phyloP scores from a whole-genome alignment of 2,888 invertebrate species.

The Proisotoma minuta region DNA sequence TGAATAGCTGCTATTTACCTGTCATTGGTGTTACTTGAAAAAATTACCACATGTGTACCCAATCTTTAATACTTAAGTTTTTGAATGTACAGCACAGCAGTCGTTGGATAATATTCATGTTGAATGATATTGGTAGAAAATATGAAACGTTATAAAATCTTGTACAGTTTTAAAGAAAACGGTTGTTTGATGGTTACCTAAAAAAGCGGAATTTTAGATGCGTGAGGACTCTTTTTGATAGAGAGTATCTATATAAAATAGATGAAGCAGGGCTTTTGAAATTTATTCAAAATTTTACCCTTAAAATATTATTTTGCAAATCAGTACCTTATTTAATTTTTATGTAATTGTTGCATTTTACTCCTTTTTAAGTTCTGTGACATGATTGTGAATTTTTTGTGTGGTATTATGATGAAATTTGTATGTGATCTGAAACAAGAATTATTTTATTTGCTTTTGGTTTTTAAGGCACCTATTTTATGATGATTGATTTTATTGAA shows the following conservation, averaged over 20 bases:
- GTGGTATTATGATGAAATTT: not conserved
- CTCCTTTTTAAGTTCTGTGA: not conserved
- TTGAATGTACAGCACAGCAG: no score
- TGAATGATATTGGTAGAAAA: not conserved
- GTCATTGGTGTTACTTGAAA: no score
- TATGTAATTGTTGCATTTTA: not conserved
- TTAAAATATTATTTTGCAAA: not conserved
- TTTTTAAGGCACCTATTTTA: not conserved
- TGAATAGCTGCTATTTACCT: no score
- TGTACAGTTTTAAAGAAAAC: no score
- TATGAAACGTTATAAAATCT: no score
- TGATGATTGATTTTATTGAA: no score
- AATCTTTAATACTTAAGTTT: no score
- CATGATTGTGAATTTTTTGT: conserved; percentile 1
- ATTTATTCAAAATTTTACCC: not conserved
- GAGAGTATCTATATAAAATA: not conserved
- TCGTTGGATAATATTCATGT: no score
- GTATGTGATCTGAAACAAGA: conserved; percentile 3
- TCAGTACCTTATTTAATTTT: not conserved
- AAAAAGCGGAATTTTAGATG: not conserved
- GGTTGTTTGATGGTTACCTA: no score
- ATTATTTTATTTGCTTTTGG: not conserved
- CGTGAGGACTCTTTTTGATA: not conserved
- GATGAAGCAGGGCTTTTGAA: not conserved
- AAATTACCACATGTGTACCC: no score